Conservation (phyloP, 2,888 invertebrate genomes). For the Alsophila aescularia region DNA sequence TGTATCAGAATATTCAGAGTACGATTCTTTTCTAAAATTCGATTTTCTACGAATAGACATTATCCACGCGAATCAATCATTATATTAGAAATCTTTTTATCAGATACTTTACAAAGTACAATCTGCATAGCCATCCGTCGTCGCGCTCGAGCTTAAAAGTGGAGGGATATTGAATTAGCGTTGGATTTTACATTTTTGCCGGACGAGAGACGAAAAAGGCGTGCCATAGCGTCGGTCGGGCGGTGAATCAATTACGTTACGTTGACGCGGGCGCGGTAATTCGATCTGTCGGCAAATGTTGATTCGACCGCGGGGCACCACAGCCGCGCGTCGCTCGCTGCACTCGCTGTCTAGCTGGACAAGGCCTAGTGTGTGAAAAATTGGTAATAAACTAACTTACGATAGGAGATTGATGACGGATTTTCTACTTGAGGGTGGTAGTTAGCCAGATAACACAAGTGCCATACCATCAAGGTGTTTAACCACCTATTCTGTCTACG, state of each 20-base stretch:
- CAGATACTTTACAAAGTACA: conserved; percentile 16
- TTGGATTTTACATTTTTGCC: conserved; percentile 64
- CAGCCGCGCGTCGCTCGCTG: conserved; percentile 28
- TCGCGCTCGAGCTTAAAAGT: conserved; percentile 43
- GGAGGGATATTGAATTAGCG: conserved; percentile 71
- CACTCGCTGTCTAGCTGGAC: conserved; percentile 2
- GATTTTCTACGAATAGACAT: too few species aligned
- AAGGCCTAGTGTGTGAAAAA: too few species aligned
- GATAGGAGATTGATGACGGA: too few species aligned
- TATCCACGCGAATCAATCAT: too few species aligned
- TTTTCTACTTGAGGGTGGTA: too few species aligned
- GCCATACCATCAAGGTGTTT: too few species aligned
- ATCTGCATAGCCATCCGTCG: conserved; percentile 31
- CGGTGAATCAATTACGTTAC: conserved; percentile 79
- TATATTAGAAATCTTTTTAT: not conserved
- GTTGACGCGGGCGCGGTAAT: conserved; percentile 75
- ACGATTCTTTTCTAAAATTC: too few species aligned
- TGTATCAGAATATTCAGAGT: too few species aligned
- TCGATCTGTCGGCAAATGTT: conserved; percentile 81
- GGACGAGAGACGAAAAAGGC: conserved; percentile 66
- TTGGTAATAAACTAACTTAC: too few species aligned
- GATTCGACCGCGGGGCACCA: conserved; percentile 74
- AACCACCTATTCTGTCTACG: too few species aligned
- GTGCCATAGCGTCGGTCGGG: conserved; percentile 60
- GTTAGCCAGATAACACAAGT: too few species aligned